Percentiles rank a stretch among this genome's conserved stretches.
Conservation (phyloP, 2,888 invertebrate genomes). For the Periphyllus acericola region DNA sequence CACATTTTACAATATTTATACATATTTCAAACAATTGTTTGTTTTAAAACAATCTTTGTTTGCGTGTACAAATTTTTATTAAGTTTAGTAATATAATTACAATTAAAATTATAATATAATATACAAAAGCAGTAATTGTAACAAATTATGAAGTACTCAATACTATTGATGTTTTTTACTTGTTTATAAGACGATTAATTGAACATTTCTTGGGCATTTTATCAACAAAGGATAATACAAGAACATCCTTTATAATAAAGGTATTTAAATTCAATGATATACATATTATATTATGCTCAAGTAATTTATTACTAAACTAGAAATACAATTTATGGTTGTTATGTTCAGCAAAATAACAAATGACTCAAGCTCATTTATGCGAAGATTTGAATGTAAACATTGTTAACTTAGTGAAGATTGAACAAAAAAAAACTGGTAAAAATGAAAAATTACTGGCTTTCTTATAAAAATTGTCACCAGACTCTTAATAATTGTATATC, state of each 20-base stretch:
- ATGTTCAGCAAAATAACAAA: background rate
- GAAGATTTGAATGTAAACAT: background rate
- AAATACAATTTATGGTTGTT: background rate
- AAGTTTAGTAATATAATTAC: too few relatives aligned
- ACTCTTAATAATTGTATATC: slow-evolving; percentile 2
- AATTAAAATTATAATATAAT: too few relatives aligned
- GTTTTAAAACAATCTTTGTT: too few relatives aligned
- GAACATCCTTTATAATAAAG: background rate
- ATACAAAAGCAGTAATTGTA: too few relatives aligned
- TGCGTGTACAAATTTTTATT: too few relatives aligned
- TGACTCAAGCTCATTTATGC: background rate
- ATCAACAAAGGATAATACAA: too few relatives aligned
- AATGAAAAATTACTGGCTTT: slow-evolving; percentile 26
- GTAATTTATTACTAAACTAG: background rate
- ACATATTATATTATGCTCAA: background rate
- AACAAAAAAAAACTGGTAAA: background rate
- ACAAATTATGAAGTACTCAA: too few relatives aligned
- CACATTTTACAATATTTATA: too few relatives aligned
- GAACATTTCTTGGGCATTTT: too few relatives aligned
- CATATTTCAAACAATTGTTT: too few relatives aligned
- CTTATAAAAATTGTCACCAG: background rate
- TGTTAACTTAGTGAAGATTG: slow-evolving; percentile 16
- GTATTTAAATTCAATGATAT: background rate
- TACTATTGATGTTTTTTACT: too few relatives aligned
- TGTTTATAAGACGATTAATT: too few relatives aligned